phyloP scores from a whole-genome alignment of 2,888 invertebrate genomes.

The Doris montereyensis region DNA sequence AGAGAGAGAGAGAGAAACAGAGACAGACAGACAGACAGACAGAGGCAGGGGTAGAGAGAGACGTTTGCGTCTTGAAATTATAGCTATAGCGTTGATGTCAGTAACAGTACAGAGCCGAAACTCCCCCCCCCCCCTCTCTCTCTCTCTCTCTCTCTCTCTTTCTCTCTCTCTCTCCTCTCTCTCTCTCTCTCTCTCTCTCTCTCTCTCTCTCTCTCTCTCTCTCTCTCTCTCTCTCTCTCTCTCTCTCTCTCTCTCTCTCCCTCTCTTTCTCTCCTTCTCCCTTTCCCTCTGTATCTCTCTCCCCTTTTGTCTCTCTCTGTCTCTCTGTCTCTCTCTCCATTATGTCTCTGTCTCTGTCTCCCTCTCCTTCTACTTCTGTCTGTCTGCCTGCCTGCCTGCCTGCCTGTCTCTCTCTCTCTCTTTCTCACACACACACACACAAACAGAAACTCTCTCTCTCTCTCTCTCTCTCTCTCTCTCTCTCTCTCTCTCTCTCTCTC shows the following conservation, averaged over 20 bases:
- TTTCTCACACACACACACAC: no score
- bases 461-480: no score
- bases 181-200: not conserved
- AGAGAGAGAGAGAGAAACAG: not conserved
- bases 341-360: not conserved
- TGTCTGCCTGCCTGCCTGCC: no score
- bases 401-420: no score
- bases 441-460: no score
- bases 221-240: not conserved
- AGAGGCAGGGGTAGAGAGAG: not conserved
- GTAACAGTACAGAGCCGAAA: no score
- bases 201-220: not conserved
- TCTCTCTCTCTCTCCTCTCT: not conserved
- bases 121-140: no score
- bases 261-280: not conserved
- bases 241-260: not conserved
- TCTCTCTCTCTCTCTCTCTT: not conserved
- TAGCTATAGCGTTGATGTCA: no score
- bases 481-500: no score
- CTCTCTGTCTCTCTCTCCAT: not conserved
- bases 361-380: not conserved
- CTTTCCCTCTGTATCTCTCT: not conserved
- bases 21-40: not conserved
- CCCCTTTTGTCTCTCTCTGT: not conserved
- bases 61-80: no score